Conservation (phyloP, 2,888 invertebrate genomes). For the Smittia sp. region DNA sequence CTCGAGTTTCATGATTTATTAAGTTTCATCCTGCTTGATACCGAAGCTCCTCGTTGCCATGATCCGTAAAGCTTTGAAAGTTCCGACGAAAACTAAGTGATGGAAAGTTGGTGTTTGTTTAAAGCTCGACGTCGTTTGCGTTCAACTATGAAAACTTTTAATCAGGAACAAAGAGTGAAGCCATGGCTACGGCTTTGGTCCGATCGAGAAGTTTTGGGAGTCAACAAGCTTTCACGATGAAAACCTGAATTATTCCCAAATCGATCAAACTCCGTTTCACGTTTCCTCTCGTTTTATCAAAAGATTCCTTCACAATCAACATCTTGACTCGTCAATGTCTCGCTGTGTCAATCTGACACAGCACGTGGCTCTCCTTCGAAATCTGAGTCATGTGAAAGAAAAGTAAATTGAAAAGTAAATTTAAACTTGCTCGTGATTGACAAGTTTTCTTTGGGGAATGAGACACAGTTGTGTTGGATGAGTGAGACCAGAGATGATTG, state of each 20-base stretch:
- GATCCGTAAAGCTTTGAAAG: neutral
- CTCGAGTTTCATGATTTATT: constrained; percentile 32
- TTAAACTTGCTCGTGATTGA: neutral
- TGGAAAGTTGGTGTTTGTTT: neutral
- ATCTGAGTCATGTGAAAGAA: neutral
- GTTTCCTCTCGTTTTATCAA: too few relatives aligned
- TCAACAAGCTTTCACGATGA: too few relatives aligned
- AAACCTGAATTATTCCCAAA: too few relatives aligned
- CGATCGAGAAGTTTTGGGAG: too few relatives aligned
- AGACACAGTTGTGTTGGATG: neutral
- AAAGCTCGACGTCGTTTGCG: too few relatives aligned
- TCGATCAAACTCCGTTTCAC: too few relatives aligned
- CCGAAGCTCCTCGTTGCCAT: neutral
- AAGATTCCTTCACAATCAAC: too few relatives aligned
- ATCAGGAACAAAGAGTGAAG: too few relatives aligned
- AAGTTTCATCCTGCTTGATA: neutral
- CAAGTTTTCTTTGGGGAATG: constrained; percentile 3
- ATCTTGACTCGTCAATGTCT: constrained; percentile 22
- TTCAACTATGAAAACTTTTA: too few relatives aligned
- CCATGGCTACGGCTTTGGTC: too few relatives aligned
- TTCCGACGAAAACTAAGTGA: neutral
- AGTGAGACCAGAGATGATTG: too few relatives aligned
- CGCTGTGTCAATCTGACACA: neutral
- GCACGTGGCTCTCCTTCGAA: constrained; percentile 17
- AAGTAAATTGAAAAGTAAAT: neutral